These are phyloP conservation scores for Coelogynopora nodosa DNA, from an alignment of 2,888 invertebrate species.

Conservation along the genomic window DNA sequence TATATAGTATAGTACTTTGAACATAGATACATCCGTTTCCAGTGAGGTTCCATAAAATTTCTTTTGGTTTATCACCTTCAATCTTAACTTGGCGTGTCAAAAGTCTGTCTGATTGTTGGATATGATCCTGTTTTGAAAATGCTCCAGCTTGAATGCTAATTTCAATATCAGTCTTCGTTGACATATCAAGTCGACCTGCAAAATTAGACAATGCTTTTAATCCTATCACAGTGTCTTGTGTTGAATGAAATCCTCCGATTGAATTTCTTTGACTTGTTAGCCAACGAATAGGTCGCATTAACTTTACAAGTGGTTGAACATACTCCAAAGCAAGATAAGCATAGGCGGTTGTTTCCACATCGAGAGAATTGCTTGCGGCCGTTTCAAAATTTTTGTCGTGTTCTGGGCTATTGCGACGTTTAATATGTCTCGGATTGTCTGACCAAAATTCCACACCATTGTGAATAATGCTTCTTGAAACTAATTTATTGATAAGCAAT, in stretches of 20 bases:
- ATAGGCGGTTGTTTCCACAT: conserved; percentile 50
- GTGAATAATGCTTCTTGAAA: background rate
- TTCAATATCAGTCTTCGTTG: background rate
- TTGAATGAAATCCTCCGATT: conserved; percentile 50
- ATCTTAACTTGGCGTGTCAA: background rate
- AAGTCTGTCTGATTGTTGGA: background rate
- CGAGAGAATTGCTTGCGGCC: conserved; percentile 16
- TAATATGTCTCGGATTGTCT: background rate
- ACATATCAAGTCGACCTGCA: background rate
- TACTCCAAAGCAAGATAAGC: conserved; percentile 48
- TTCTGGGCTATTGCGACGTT: background rate
- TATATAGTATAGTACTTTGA: background rate
- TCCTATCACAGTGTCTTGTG: conserved; percentile 54
- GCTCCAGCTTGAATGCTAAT: background rate
- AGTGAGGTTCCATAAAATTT: background rate
- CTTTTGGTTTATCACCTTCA: conserved; percentile 11
- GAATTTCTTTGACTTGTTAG: conserved; percentile 48
- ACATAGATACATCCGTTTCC: background rate
- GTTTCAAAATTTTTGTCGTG: background rate
- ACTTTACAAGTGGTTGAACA: conserved; percentile 42
- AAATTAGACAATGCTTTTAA: conserved; percentile 52
- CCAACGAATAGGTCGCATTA: conserved; percentile 48
- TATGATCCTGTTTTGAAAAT: conserved; percentile 9
- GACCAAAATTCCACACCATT: background rate
- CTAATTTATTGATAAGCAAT: background rate